phyloP scores from a whole-genome alignment of 2,797 vertebrate species.

The Staurois parvus region DNA sequence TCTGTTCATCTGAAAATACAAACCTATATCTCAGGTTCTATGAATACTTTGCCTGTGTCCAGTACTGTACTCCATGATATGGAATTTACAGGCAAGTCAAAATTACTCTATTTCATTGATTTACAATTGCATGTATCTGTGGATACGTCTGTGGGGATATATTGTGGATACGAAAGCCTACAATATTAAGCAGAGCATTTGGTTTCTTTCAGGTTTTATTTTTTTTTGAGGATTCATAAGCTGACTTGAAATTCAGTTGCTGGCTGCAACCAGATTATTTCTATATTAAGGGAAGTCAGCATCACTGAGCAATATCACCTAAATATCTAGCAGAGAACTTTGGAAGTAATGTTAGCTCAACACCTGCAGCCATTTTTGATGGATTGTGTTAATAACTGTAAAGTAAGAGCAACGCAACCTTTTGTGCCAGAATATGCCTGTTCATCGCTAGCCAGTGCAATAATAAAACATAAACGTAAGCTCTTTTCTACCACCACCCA shows the following conservation, averaged over 20 bases:
- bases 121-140: no score
- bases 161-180: no score
- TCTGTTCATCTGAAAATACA: no score
- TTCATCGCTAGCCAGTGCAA: conserved; percentile 56
- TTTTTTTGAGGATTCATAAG: conserved; percentile 4
- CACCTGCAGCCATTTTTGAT: conserved; percentile 62
- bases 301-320: conserved; percentile 43
- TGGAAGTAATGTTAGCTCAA: conserved; percentile 48
- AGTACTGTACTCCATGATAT: no score
- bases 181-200: not conserved
- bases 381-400: conserved; percentile 59
- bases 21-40: no score
- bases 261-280: conserved; percentile 42
- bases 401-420: conserved; percentile 58
- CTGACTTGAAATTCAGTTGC: conserved; percentile 28
- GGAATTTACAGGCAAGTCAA: no score
- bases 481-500: conserved; percentile 55
- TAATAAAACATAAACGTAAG: conserved; percentile 62
- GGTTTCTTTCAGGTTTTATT: not conserved
- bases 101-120: no score
- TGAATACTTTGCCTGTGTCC: no score
- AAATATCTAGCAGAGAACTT: conserved; percentile 44
- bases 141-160: no score
- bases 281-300: not conserved
- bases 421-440: conserved; percentile 61